Percentiles rank a stretch among this genome's conserved stretches.
These are phyloP conservation scores for Daktulosphaira vitifoliae DNA, from an alignment of 1,140 invertebrate species.

Conservation along the genomic window DNA sequence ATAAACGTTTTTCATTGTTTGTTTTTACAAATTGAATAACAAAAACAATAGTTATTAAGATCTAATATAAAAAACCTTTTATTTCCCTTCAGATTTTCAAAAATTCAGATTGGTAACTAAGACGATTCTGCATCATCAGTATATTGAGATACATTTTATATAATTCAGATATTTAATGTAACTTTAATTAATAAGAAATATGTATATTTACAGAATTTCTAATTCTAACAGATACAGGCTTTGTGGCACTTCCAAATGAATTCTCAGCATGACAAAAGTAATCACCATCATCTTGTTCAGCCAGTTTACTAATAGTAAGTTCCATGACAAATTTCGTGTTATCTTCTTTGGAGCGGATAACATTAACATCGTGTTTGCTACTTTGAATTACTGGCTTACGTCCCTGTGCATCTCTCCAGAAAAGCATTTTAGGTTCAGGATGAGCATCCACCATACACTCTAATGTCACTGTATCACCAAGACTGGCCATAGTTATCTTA, in stretches of 20 bases:
- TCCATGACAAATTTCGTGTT: conserved; percentile 60
- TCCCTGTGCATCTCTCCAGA: conserved; percentile 63
- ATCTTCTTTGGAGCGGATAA: conserved; percentile 48
- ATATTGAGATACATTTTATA: no score
- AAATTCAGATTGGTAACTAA: no score
- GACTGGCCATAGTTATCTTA: conserved; percentile 60
- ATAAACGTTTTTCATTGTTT: neutral
- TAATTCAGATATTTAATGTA: no score
- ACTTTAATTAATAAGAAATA: no score
- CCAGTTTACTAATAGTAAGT: conserved; percentile 59
- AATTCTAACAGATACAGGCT: conserved; percentile 61
- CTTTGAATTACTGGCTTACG: conserved; percentile 62
- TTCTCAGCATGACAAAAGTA: conserved; percentile 77
- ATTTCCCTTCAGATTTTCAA: no score
- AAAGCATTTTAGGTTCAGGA: conserved; percentile 66
- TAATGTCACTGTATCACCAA: conserved; percentile 61
- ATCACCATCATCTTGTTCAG: conserved; percentile 59
- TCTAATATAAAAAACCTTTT: no score
- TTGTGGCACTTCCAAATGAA: conserved; percentile 59
- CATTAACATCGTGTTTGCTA: conserved; percentile 58
- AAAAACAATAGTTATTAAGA: no score
- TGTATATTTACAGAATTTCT: conserved; percentile 46
- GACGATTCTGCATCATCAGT: no score
- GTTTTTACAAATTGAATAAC: no score
- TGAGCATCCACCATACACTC: conserved; percentile 66